Conservation (phyloP, 1,140 invertebrate species). For the Drosophila bipectinata region DNA sequence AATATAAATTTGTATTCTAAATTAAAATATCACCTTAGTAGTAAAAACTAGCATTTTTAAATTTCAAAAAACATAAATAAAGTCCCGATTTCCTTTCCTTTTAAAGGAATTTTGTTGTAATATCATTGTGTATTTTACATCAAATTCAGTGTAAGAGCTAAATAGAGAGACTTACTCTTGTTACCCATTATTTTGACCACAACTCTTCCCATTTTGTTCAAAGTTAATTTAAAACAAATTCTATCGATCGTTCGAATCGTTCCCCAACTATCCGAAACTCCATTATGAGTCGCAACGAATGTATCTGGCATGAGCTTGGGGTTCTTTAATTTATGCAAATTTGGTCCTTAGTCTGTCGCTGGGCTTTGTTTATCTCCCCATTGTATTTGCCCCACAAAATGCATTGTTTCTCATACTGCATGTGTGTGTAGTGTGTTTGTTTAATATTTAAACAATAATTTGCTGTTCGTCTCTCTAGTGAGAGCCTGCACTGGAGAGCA, state of each 20-base stretch:
- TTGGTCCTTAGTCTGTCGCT: slow-evolving; percentile 27
- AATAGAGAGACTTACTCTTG: background rate
- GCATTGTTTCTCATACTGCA: slow-evolving; percentile 21
- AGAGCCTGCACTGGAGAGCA: slow-evolving; percentile 29
- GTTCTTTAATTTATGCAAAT: slow-evolving; percentile 50
- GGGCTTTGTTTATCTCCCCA: slow-evolving; percentile 30
- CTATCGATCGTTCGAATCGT: slow-evolving; percentile 16
- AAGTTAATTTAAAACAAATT: slow-evolving; percentile 1
- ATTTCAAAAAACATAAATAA: background rate
- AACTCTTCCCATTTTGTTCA: background rate
- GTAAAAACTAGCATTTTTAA: background rate
- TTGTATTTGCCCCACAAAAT: slow-evolving; percentile 39
- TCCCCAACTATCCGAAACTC: slow-evolving; percentile 2
- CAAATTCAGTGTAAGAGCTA: no score
- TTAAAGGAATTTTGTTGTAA: background rate
- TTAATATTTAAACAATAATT: slow-evolving; percentile 61
- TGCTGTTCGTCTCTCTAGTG: slow-evolving; percentile 15
- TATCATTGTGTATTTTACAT: no score
- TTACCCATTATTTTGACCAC: background rate
- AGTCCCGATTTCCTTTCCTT: no score
- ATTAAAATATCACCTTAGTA: background rate
- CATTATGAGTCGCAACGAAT: slow-evolving; percentile 1
- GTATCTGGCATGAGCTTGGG: background rate
- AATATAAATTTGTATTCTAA: background rate
- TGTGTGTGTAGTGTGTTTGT: slow-evolving; percentile 23